A percentile compares a stretch with the other conserved stretches of the same genome.
Conservation (phyloP, 92 coral and sea anemone genomes). For the Anthopleura xanthogrammica region DNA sequence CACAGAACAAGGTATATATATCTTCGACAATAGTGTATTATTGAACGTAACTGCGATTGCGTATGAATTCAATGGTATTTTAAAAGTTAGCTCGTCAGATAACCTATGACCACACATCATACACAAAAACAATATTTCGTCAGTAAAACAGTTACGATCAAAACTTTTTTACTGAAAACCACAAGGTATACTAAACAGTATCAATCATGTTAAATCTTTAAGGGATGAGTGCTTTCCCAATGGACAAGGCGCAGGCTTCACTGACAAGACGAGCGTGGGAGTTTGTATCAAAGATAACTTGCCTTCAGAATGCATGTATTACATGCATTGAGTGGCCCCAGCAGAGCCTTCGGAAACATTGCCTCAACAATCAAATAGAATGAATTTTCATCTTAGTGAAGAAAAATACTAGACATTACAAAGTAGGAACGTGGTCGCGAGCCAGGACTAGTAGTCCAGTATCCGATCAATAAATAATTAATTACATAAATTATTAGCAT, state of each 20-base stretch:
- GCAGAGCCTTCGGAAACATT: constrained; percentile 73
- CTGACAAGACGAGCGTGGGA: constrained; percentile 30
- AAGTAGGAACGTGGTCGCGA: background rate
- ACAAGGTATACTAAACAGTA: constrained; percentile 12
- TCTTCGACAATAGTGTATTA: background rate
- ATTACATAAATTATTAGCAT: constrained; percentile 13
- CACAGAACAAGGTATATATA: background rate
- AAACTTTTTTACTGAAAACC: background rate
- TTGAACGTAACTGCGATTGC: constrained; percentile 17
- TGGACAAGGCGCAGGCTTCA: constrained; percentile 18
- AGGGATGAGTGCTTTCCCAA: constrained; percentile 23
- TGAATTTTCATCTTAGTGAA: constrained; percentile 1
- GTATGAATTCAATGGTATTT: constrained; percentile 14
- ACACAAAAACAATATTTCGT: background rate
- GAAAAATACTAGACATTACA: background rate
- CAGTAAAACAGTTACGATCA: background rate
- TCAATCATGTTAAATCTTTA: constrained; percentile 15
- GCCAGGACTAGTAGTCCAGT: background rate
- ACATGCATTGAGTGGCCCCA: constrained; percentile 71
- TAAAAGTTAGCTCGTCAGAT: constrained; percentile 21
- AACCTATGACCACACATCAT: constrained; percentile 45
- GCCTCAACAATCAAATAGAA: constrained; percentile 19
- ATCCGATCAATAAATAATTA: constrained; percentile 43
- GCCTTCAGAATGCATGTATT: constrained; percentile 77
- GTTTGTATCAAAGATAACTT: constrained; percentile 40